Conservation (phyloP, 53 echinoderm and acorn worm species). For the Stichopus horrens region DNA sequence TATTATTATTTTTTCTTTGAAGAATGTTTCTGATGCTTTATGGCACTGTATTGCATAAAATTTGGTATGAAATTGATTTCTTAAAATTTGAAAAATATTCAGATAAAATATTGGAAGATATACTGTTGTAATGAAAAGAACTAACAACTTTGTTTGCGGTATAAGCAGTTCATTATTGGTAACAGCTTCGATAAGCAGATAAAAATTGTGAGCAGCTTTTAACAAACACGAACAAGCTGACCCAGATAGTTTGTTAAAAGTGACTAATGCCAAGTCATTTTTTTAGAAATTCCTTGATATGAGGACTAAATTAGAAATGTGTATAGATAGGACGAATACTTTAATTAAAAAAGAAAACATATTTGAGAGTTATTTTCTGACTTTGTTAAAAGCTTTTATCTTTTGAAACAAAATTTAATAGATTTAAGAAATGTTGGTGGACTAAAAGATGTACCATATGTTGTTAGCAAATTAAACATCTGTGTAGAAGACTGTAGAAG, state of each 20-base stretch:
- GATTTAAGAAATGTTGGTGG: neutral
- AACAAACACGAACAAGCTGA: too few relatives aligned
- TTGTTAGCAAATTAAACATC: neutral
- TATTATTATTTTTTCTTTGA: too few relatives aligned
- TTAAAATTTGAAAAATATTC: too few relatives aligned
- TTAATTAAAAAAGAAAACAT: neutral
- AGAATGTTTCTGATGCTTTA: too few relatives aligned
- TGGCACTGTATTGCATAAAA: too few relatives aligned
- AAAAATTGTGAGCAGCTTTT: too few relatives aligned
- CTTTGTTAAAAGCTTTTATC: slow-evolving; percentile 6
- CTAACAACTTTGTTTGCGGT: too few relatives aligned
- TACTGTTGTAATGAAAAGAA: too few relatives aligned
- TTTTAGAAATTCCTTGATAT: neutral
- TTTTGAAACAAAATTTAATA: neutral
- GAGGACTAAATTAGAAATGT: neutral
- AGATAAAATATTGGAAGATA: too few relatives aligned
- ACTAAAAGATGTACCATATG: neutral
- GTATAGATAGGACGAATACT: neutral
- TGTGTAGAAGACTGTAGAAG: neutral
- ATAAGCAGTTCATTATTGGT: too few relatives aligned
- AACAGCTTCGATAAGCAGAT: too few relatives aligned
- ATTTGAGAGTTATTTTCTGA: slow-evolving; percentile 15
- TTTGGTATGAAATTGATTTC: too few relatives aligned
- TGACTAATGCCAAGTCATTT: neutral
- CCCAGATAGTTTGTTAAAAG: neutral